Percentiles rank a stretch among this genome's conserved stretches.
These are phyloP conservation scores for Sciurus niger DNA, from an alignment of 2,113 vertebrate genomes.

Conservation along the genomic window DNA sequence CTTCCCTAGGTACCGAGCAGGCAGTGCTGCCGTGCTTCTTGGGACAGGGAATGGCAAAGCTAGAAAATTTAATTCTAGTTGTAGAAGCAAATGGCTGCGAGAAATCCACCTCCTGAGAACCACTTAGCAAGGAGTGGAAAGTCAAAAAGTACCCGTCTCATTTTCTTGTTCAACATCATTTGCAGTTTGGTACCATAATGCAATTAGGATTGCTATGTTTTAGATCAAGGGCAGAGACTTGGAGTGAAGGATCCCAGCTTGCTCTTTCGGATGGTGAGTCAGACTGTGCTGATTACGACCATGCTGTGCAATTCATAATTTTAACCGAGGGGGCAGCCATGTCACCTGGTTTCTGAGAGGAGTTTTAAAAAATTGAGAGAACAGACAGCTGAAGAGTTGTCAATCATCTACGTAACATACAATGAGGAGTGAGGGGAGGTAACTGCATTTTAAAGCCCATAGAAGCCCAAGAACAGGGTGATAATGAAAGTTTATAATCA, in stretches of 20 bases:
- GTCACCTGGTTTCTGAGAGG: background rate
- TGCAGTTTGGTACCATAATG: background rate
- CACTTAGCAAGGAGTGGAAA: slow-evolving; percentile 31
- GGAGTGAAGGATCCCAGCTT: background rate
- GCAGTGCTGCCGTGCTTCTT: background rate
- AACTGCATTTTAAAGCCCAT: background rate
- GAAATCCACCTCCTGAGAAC: slow-evolving; percentile 63
- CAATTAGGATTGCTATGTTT: background rate
- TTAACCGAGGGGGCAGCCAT: background rate
- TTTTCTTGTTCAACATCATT: background rate
- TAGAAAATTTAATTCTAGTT: slow-evolving; percentile 58
- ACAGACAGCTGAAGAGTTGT: background rate
- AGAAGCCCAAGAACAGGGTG: background rate
- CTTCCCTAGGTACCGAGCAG: slow-evolving; percentile 40
- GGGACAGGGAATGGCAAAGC: slow-evolving; percentile 46
- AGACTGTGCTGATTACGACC: background rate
- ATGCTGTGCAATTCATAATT: background rate
- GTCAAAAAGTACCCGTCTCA: background rate
- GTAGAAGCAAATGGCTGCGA: slow-evolving; percentile 39
- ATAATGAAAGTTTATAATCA: background rate
- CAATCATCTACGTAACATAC: background rate
- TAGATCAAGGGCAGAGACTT: background rate
- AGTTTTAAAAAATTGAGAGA: background rate
- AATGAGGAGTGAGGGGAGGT: background rate
- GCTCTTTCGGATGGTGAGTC: background rate